Evolutionary conservation across 2,888 invertebrate genomes (phyloP).

Genomic region (Ctenicera cuprea): DNA sequence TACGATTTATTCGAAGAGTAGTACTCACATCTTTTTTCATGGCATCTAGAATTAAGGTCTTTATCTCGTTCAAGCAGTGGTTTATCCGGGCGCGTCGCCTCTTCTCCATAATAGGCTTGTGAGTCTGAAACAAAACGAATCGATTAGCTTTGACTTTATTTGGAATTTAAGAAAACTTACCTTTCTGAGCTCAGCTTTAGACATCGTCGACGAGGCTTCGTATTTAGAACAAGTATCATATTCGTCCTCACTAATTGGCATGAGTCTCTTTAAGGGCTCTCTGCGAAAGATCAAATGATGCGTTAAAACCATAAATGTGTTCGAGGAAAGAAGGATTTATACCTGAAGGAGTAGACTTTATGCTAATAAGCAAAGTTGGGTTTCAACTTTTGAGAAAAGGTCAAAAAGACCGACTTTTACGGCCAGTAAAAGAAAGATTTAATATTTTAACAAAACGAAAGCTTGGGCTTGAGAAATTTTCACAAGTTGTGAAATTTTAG

Average conservation of each 20-base stretch:
- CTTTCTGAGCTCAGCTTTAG: conserved; percentile 83
- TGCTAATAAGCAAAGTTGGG: conserved; percentile 40
- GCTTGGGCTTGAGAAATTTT: neutral
- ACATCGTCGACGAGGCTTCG: conserved; percentile 77
- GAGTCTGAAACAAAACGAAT: conserved; percentile 80
- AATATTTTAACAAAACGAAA: neutral
- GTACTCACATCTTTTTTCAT: conserved; percentile 92
- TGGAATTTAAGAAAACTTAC: conserved; percentile 69
- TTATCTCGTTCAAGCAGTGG: conserved; percentile 90
- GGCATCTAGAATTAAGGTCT: conserved; percentile 88
- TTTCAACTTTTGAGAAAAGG: conserved; percentile 37
- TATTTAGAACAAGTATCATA: conserved; percentile 72
- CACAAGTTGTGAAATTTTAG: too few species aligned
- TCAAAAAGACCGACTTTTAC: conserved; percentile 32
- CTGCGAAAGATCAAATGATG: conserved; percentile 59
- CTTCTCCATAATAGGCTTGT: conserved; percentile 96
- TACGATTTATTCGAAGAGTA: conserved; percentile 28
- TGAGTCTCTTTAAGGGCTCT: conserved; percentile 68
- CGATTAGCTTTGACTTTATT: conserved; percentile 16
- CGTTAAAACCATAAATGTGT: conserved; percentile 24
- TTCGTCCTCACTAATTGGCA: conserved; percentile 80
- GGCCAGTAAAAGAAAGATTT: neutral
- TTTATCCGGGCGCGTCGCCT: conserved; percentile 92
- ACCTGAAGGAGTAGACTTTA: conserved; percentile 51
- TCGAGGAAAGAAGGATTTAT: conserved; percentile 37